Conservation (phyloP, 2,888 invertebrate genomes). For the Polydrusus tereticollis region DNA sequence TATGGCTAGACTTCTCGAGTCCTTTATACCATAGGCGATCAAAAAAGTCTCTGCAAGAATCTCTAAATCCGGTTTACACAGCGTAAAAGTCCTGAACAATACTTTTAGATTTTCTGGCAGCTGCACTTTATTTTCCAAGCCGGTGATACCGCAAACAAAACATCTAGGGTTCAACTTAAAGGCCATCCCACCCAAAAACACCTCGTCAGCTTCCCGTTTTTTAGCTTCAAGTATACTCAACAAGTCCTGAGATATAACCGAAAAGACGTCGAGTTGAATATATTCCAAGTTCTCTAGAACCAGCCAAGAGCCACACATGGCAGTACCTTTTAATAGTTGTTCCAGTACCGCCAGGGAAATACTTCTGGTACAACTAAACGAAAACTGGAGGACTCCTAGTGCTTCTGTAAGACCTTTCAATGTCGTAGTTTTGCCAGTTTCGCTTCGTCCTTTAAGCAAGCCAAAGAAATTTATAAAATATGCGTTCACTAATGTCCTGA, state of each 20-base stretch:
- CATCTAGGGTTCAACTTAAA: slow-evolving; percentile 78
- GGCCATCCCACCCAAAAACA: slow-evolving; percentile 80
- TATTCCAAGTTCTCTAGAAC: slow-evolving; percentile 88
- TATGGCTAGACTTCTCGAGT: slow-evolving; percentile 78
- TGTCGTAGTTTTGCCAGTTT: slow-evolving; percentile 89
- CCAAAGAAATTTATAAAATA: slow-evolving; percentile 84
- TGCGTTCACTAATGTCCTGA: slow-evolving; percentile 83
- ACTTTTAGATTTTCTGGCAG: slow-evolving; percentile 85
- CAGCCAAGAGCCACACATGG: slow-evolving; percentile 85
- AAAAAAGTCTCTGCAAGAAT: slow-evolving; percentile 85
- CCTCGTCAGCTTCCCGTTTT: slow-evolving; percentile 70
- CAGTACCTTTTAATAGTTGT: slow-evolving; percentile 83
- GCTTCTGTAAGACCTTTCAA: slow-evolving; percentile 90
- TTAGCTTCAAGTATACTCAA: slow-evolving; percentile 81
- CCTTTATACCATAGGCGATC: slow-evolving; percentile 81
- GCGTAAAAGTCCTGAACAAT: slow-evolving; percentile 83
- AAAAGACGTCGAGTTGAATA: slow-evolving; percentile 83
- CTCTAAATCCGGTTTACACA: slow-evolving; percentile 87
- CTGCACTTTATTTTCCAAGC: slow-evolving; percentile 66
- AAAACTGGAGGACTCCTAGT: slow-evolving; percentile 72
- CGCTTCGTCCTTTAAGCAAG: slow-evolving; percentile 82
- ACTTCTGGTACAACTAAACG: slow-evolving; percentile 82
- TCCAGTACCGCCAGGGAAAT: slow-evolving; percentile 69
- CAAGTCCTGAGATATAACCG: slow-evolving; percentile 80
- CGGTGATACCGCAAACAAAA: slow-evolving; percentile 81